Evolutionary conservation across 2,797 vertebrate species (phyloP).

Genomic region (Betta splendens): DNA sequence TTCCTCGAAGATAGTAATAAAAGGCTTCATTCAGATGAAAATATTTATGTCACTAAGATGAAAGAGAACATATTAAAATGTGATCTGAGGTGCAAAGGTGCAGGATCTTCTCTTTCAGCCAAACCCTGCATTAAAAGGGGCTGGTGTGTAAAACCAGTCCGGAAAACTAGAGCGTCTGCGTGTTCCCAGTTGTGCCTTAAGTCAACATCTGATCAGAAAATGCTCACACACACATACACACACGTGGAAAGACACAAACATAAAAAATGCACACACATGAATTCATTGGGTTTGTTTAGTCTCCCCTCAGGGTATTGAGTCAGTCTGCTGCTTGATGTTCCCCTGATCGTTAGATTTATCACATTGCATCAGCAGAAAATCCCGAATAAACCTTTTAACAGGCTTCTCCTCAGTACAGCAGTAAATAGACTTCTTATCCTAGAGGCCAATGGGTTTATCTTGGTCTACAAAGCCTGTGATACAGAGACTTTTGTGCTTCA

Average conservation of each 20-base stretch:
- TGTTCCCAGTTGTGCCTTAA: constrained; percentile 44
- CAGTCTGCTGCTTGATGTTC: constrained; percentile 58
- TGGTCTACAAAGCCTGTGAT: constrained; percentile 47
- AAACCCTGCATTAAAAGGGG: constrained; percentile 15
- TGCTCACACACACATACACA: neutral
- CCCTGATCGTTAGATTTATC: constrained; percentile 55
- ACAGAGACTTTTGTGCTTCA: constrained; percentile 16
- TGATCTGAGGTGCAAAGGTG: neutral
- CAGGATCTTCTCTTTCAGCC: constrained; percentile 9
- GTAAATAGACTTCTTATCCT: constrained; percentile 56
- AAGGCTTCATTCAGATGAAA: neutral
- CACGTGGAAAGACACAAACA: constrained; percentile 2
- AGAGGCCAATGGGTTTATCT: constrained; percentile 57
- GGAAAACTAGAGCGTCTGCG: constrained; percentile 19
- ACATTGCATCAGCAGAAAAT: constrained; percentile 59
- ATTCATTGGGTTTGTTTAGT: constrained; percentile 30
- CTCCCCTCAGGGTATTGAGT: constrained; percentile 47
- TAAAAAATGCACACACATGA: constrained; percentile 22
- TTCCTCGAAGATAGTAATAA: neutral
- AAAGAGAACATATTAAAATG: neutral
- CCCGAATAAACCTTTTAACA: constrained; percentile 66
- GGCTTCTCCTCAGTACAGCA: constrained; percentile 53
- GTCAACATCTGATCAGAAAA: constrained; percentile 61
- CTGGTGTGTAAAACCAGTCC: constrained; percentile 2
- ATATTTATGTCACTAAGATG: neutral